Evolutionary conservation across 2,888 invertebrate species (phyloP), one percentile per base, ranked within the genome.

Genomic region (Neocrepidodera transversa): DNA sequence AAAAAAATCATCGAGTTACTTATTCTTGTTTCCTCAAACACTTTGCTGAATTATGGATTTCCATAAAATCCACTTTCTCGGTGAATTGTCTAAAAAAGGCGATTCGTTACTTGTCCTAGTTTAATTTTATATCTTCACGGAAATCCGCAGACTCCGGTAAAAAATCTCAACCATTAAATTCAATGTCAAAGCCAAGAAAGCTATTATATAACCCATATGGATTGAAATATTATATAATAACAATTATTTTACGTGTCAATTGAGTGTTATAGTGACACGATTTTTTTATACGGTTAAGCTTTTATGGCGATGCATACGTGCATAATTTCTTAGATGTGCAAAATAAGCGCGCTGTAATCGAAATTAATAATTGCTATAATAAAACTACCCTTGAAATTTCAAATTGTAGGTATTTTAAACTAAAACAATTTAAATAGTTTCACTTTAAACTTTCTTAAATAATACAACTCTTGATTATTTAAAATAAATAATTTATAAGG

Each of bases 181-280:
- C 64, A 64, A 64, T 64, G 64, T 64, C 64, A 64, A 60, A 62
- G 53, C 43, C 57, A 55, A 61, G 50, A 45, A 26, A 56, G 28
- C 51, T 20, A 28, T 64, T 60, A 60, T 58, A 61, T 58, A 60
- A 62, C 55, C 36, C 47, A 32, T 54, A 60, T 58, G 53, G 51
- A 60, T 57, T 35, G 63, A 53, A 63, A 63, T 49, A 60, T 65
- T 63, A 65, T 63, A 60, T 63, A 61, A 65, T 50, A 63, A 63
- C 47, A 60, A 51, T 60, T 32, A 58, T 55, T 43, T 32, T 56
- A 63, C 65, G 65, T 65, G 64, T 60, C 52, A 55, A 49, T 28
- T 18, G 23, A 30, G 51, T 54, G 61, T 55, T 56, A 59, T 45
- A 54, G 32, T 56, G 59, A 63, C 64, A 65, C 62, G 66, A 61